phyloP scores from a whole-genome alignment of 2,888 invertebrate species.

The Achlya flavicornis region DNA sequence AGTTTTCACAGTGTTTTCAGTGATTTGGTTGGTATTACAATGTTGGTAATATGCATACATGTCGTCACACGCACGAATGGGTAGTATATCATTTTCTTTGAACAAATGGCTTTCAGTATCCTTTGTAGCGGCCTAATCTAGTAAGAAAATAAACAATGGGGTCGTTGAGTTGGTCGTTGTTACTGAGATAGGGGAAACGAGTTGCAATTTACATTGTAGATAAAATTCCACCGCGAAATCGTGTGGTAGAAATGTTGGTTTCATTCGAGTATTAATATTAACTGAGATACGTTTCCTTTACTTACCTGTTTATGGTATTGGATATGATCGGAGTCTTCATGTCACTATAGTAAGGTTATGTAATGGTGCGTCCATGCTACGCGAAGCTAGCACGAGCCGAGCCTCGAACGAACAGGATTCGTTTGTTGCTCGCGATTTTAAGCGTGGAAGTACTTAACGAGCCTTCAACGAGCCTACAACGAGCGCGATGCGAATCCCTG shows the following conservation, averaged over 20 bases:
- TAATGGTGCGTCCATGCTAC: too few species aligned
- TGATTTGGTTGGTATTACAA: slow-evolving; percentile 24
- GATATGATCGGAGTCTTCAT: not conserved
- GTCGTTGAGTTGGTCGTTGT: slow-evolving; percentile 46
- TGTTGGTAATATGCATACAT: slow-evolving; percentile 51
- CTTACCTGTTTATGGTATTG: not conserved
- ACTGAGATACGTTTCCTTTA: not conserved
- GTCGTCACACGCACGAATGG: slow-evolving; percentile 76
- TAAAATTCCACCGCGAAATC: slow-evolving; percentile 38
- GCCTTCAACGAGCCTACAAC: too few species aligned
- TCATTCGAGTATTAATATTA: not conserved
- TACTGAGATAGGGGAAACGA: slow-evolving; percentile 41
- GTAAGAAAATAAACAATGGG: slow-evolving; percentile 71
- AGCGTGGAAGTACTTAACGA: too few species aligned
- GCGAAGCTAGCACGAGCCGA: too few species aligned
- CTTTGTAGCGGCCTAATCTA: slow-evolving; percentile 74
- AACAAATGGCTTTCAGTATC: slow-evolving; percentile 73
- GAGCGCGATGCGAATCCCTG: too few species aligned
- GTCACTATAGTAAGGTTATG: too few species aligned
- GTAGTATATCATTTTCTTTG: slow-evolving; percentile 78
- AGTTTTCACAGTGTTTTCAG: slow-evolving; percentile 20
- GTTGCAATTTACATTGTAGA: slow-evolving; percentile 49
- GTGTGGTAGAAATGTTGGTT: slow-evolving; percentile 7
- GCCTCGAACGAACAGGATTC: too few species aligned
- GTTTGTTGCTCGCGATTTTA: too few species aligned